These are phyloP conservation scores for Polypedilum pembai DNA, from an alignment of 1,140 invertebrate species.

Conservation along the genomic window DNA sequence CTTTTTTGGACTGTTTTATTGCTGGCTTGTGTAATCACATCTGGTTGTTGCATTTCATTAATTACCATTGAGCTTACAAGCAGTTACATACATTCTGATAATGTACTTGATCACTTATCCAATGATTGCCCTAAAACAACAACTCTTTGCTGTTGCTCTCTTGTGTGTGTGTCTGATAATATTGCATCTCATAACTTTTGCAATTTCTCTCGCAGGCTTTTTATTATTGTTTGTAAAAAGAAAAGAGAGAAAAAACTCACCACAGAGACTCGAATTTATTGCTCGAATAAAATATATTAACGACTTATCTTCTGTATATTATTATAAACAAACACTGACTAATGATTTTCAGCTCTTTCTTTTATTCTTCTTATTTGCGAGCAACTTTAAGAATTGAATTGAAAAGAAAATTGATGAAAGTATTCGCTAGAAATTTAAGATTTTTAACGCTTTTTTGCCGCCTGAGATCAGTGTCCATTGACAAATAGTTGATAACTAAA, in stretches of 20 bases:
- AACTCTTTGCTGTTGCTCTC: too few species aligned
- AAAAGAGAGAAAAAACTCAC: not conserved
- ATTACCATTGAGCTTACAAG: conserved; percentile 17
- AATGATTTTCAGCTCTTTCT: conserved; percentile 11
- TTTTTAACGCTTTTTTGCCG: too few species aligned
- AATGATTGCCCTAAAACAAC: too few species aligned
- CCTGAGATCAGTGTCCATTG: too few species aligned
- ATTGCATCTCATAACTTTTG: conserved; percentile 12
- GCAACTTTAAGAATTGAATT: not conserved
- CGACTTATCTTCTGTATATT: conserved; percentile 2
- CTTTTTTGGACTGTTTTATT: not conserved
- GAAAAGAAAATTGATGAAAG: too few species aligned
- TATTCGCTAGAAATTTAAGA: too few species aligned
- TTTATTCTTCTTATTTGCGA: not conserved
- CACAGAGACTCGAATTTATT: conserved; percentile 15
- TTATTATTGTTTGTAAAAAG: not conserved
- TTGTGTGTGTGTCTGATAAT: not conserved
- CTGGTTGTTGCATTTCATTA: conserved; percentile 4
- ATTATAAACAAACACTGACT: conserved; percentile 23
- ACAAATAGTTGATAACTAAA: too few species aligned
- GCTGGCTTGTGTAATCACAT: not conserved
- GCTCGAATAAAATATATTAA: conserved; percentile 21
- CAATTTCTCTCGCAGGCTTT: not conserved
- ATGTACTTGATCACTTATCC: too few species aligned
- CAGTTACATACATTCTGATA: not conserved